Conservation (phyloP, 2,113 vertebrate genomes). For the Peromyscus californicus region DNA sequence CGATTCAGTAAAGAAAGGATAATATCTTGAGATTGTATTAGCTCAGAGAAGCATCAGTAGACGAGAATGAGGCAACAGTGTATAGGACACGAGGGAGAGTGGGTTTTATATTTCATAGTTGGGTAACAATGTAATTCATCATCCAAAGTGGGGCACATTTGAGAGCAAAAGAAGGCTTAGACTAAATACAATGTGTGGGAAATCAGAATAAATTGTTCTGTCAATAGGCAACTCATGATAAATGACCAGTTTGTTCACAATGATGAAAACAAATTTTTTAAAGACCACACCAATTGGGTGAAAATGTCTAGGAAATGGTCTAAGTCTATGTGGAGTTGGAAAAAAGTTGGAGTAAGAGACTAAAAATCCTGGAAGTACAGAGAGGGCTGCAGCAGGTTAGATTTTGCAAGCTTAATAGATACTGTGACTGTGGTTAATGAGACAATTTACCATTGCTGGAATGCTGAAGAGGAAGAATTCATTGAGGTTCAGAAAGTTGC, state of each 20-base stretch:
- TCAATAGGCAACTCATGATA: neutral
- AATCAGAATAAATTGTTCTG: conserved; percentile 15
- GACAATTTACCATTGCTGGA: neutral
- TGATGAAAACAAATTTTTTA: conserved; percentile 26
- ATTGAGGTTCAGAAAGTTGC: neutral
- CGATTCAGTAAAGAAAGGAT: neutral
- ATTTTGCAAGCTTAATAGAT: conserved; percentile 28
- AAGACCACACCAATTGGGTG: neutral
- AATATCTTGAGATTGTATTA: neutral
- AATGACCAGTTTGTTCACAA: neutral
- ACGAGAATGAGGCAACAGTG: neutral
- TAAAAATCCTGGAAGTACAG: neutral
- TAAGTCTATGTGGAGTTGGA: neutral
- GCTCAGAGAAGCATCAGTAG: neutral
- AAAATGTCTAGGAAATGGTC: neutral
- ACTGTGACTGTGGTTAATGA: neutral
- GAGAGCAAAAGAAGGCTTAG: neutral
- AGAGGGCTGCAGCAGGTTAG: neutral
- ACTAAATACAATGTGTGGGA: neutral
- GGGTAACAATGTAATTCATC: neutral
- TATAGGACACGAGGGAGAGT: neutral
- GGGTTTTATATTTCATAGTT: neutral
- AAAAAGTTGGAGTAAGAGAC: neutral
- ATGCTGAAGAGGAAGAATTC: neutral
- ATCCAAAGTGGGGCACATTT: neutral